phyloP scores from a whole-genome alignment of 2,888 invertebrate species.

The Synanthedon myopaeformis region DNA sequence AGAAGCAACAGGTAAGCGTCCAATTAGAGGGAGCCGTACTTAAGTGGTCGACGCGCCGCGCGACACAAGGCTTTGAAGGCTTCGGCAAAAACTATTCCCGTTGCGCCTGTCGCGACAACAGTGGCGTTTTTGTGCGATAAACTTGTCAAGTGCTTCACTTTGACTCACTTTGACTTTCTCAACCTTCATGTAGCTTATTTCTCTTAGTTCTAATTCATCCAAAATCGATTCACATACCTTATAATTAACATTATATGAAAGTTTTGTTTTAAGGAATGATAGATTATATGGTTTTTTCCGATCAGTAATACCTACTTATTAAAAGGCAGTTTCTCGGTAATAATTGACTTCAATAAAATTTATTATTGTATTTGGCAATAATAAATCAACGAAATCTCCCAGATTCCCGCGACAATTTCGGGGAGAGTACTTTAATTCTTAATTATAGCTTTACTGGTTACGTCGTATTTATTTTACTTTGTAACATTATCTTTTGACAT shows the following conservation, averaged over 20 bases:
- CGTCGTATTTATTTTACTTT: slow-evolving; percentile 52
- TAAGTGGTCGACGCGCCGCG: slow-evolving; percentile 49
- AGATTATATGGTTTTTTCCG: too few relatives aligned
- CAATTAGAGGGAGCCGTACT: slow-evolving; percentile 61
- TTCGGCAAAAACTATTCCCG: slow-evolving; percentile 53
- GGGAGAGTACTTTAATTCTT: slow-evolving; percentile 56
- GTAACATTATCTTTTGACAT: slow-evolving; percentile 35
- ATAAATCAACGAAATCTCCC: slow-evolving; percentile 47
- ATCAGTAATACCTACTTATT: too few relatives aligned
- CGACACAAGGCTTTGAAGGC: slow-evolving; percentile 59
- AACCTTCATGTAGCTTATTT: slow-evolving; percentile 31
- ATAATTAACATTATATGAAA: too few relatives aligned
- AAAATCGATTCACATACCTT: too few relatives aligned
- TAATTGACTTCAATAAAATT: slow-evolving; percentile 1
- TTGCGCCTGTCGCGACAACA: slow-evolving; percentile 50
- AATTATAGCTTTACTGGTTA: slow-evolving; percentile 48
- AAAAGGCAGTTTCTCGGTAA: neutral
- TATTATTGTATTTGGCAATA: neutral
- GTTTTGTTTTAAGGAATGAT: too few relatives aligned
- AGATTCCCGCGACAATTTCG: slow-evolving; percentile 44
- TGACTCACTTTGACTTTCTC: slow-evolving; percentile 53
- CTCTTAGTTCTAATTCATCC: neutral
- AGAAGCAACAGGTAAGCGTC: slow-evolving; percentile 65
- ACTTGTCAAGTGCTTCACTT: slow-evolving; percentile 44
- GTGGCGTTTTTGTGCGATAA: slow-evolving; percentile 45